These are phyloP conservation scores for Athetis lepigone DNA, from an alignment of 2,888 invertebrate species.

Conservation along the genomic window DNA sequence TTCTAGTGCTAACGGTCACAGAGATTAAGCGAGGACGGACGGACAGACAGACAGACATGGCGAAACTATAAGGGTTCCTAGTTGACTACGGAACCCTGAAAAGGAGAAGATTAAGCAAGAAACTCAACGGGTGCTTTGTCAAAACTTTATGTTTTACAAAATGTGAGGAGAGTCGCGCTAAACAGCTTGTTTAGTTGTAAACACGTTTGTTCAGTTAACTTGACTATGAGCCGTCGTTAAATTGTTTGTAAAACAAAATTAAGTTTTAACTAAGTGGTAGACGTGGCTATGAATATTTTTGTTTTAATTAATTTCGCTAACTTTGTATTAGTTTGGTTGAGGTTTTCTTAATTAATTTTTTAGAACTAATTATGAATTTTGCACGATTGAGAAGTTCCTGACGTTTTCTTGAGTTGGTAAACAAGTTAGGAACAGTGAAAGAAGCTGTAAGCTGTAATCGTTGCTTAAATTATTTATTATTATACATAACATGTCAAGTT, in stretches of 20 bases:
- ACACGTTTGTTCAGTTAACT: constrained; percentile 38
- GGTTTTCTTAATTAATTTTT: constrained; percentile 39
- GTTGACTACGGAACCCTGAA: too few relatives aligned
- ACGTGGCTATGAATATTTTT: constrained; percentile 56
- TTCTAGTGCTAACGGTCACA: too few relatives aligned
- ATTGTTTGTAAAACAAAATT: constrained; percentile 50
- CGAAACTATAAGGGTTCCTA: too few relatives aligned
- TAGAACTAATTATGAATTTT: constrained; percentile 41
- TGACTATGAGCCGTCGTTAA: constrained; percentile 29
- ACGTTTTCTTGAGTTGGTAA: constrained; percentile 14
- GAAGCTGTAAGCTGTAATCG: neutral
- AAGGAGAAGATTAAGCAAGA: too few relatives aligned
- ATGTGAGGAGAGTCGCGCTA: constrained; percentile 2
- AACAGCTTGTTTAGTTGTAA: constrained; percentile 19
- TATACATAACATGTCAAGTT: neutral
- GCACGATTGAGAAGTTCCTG: constrained; percentile 22
- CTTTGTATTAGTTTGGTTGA: constrained; percentile 26
- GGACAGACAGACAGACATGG: too few relatives aligned
- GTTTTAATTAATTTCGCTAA: constrained; percentile 45
- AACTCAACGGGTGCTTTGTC: too few relatives aligned
- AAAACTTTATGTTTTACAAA: too few relatives aligned
- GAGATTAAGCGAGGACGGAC: too few relatives aligned
- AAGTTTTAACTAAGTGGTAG: constrained; percentile 42
- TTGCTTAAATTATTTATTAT: neutral
- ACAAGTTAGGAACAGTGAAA: neutral